Evolutionary conservation across 2,888 invertebrate genomes (phyloP), one percentile per base, ranked within the genome.

Genomic region (Drosophila lutescens): DNA sequence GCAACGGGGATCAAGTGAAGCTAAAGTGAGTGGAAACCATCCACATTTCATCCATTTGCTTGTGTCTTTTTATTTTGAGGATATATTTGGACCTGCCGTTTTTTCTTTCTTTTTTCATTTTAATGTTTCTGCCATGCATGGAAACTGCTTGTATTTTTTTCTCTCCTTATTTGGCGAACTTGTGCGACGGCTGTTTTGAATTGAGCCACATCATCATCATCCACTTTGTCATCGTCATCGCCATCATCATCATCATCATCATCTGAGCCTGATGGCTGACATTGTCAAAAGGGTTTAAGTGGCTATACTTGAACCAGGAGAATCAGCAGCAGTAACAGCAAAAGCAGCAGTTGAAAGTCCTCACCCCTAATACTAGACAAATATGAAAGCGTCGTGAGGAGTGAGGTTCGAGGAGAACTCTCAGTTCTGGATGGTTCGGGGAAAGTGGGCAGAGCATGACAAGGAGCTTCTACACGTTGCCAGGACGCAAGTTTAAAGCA

Each of bases 241-340:
- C 55, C 70, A 55, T 53, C 51, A 50, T 46, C 66, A 57, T 6
- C 36, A 36, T 67, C 57, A 60, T 51, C 77, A 62, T 80, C 87
- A 78, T 74, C 81, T 72, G 56, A 66, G 57, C 47, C 58, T 85
- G 85, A 79, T 85, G 82, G 79, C 76, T 87, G 88, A 85, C 88
- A 83, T 87, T 83, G 83, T 83, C 86, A 78, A 82, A 83, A 87
- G 83, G 83, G 88, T 87, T 83, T 87, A 83, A 83, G 83, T 87
- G 88, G 78, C 88, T 66, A 72, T 72, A 79, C 88, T 87, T 82
- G 75, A 85, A 80, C 74, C 81, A 74, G 60, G 23, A 55, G 71
- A 44, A 68, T 55, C 44, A 77, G 65, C 65, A 58, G 59, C 62
- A 49, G 47, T 13, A 74, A 32, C 67, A 41, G 66, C 61, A 23